These are phyloP conservation scores for Aphelocoma californica DNA, from an alignment of 2,797 vertebrate genomes.

Conservation along the genomic window DNA sequence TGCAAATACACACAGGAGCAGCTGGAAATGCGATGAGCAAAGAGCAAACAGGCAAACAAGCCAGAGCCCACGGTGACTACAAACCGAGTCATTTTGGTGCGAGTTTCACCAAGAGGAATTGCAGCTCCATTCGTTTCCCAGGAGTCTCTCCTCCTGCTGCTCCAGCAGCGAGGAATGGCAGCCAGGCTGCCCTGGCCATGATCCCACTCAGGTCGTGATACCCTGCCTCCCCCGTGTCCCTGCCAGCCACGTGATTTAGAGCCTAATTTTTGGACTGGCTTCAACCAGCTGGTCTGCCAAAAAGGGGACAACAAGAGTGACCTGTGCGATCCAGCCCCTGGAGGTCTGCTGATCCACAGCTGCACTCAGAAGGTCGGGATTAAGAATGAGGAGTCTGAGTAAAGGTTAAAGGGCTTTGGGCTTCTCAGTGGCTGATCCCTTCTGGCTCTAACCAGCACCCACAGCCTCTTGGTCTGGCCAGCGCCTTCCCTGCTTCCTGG, in stretches of 20 bases:
- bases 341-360: not conserved
- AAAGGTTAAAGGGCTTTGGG: not conserved
- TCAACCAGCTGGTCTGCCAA: not conserved
- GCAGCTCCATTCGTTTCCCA: rapidly evolving
- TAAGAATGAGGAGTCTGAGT: not conserved
- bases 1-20: not conserved
- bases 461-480: not conserved
- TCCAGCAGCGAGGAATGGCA: not conserved
- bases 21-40: not conserved
- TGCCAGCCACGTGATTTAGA: not conserved
- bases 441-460: not conserved
- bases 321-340: not conserved
- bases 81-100: not conserved
- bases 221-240: not conserved
- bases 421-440: not conserved
- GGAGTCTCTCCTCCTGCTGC: not conserved
- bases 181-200: not conserved
- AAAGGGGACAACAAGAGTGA: not conserved
- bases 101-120: not conserved
- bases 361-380: not conserved
- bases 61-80: not conserved
- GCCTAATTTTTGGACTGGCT: not conserved
- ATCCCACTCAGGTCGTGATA: not conserved
- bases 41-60: conserved; percentile 19
- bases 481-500: not conserved